Evolutionary conservation across 2,113 vertebrate genomes (phyloP).

Genomic region (Nansenia antarctica): DNA sequence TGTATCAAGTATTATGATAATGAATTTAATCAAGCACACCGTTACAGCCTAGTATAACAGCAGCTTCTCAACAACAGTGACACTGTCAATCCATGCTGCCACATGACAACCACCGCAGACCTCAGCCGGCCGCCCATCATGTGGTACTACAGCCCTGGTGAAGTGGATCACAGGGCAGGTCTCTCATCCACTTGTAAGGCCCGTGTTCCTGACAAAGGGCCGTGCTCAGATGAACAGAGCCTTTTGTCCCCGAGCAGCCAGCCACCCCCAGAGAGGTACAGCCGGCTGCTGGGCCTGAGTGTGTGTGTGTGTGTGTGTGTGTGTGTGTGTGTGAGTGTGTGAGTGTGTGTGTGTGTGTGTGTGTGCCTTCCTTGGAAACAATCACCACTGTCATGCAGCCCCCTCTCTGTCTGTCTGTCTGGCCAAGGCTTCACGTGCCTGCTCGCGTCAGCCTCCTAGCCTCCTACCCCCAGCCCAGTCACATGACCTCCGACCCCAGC

Average conservation of each 20-base stretch:
- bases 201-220: conserved; percentile 54
- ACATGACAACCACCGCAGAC: too few species aligned
- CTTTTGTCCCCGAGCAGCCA: conserved; percentile 59
- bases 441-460: too few species aligned
- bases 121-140: not conserved
- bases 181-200: conserved; percentile 43
- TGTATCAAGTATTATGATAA: too few species aligned
- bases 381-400: conserved; percentile 47
- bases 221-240: conserved; percentile 42
- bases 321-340: not conserved
- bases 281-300: conserved; percentile 33
- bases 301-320: conserved; percentile 3
- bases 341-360: conserved; percentile 8
- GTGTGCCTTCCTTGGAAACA: too few species aligned
- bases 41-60: too few species aligned
- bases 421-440: conserved; percentile 61
- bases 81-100: too few species aligned
- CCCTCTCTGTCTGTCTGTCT: conserved; percentile 22
- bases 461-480: conserved; percentile 60
- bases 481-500: conserved; percentile 35
- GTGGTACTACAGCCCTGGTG: too few species aligned
- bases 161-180: conserved; percentile 8
- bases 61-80: too few species aligned
- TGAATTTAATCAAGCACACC: too few species aligned
- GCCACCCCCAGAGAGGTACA: conserved; percentile 58